A percentile compares a stretch with the other conserved stretches of the same genome.
phyloP scores from a whole-genome alignment of 2,888 invertebrate species.

The Dolomedes plantarius region DNA sequence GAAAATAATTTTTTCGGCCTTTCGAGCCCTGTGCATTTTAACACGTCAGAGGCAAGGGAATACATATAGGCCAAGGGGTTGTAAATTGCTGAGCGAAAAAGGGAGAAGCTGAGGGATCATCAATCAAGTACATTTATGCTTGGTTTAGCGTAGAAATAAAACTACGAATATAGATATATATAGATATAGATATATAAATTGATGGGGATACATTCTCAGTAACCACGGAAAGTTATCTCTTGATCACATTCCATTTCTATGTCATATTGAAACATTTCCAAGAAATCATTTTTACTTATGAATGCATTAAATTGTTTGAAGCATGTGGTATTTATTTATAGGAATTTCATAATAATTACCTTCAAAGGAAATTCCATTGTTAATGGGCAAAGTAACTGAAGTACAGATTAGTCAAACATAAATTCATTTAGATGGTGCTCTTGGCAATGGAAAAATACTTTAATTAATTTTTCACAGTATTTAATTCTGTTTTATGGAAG shows the following conservation, averaged over 20 bases:
- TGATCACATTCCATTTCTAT: background rate
- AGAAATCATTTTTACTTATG: too few relatives aligned
- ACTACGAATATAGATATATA: background rate
- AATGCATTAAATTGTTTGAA: too few relatives aligned
- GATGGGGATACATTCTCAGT: background rate
- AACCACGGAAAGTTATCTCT: background rate
- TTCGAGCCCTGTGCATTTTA: constrained; percentile 15
- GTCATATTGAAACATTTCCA: too few relatives aligned
- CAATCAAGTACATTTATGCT: constrained; percentile 49
- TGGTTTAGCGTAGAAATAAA: constrained; percentile 47
- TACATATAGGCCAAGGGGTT: constrained; percentile 17
- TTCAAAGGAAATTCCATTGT: too few relatives aligned
- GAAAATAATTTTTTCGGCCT: constrained; percentile 23
- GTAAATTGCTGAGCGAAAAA: constrained; percentile 46
- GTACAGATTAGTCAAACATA: too few relatives aligned
- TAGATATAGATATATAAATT: background rate
- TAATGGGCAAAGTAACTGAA: too few relatives aligned
- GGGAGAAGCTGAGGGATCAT: constrained; percentile 32
- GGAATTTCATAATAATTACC: too few relatives aligned
- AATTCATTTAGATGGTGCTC: too few relatives aligned
- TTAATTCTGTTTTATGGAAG: too few relatives aligned
- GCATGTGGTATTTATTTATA: too few relatives aligned
- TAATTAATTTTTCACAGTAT: too few relatives aligned
- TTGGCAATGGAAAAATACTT: too few relatives aligned
- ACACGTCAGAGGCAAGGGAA: constrained; percentile 27